Percentiles rank a stretch among this genome's conserved stretches.
Evolutionary conservation across 2,113 vertebrate genomes (phyloP).

Genomic region (Elanoides forficatus): DNA sequence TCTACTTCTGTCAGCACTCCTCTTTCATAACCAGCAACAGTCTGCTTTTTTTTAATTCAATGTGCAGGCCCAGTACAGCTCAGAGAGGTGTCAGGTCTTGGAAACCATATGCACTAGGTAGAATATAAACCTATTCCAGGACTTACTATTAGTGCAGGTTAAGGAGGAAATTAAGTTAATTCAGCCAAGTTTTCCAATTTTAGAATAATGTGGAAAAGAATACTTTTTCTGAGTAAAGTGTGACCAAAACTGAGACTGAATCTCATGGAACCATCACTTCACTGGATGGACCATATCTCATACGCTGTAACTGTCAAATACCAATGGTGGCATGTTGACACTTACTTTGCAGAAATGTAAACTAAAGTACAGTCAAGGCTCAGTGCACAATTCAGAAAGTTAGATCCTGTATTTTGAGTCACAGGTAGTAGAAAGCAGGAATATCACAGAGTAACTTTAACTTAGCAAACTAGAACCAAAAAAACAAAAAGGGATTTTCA

Average conservation of each 20-base stretch:
- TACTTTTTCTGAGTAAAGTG: background rate
- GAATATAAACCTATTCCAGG: background rate
- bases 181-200: background rate
- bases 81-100: background rate
- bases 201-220: background rate
- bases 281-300: background rate
- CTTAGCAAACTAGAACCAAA: background rate
- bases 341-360: background rate
- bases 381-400: background rate
- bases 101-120: background rate
- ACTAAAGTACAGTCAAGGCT: background rate
- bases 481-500: background rate
- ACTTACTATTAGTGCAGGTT: background rate
- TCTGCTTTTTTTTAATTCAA: background rate
- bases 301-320: background rate
- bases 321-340: background rate
- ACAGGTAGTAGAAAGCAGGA: background rate
- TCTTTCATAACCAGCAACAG: background rate
- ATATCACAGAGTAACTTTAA: background rate
- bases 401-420: background rate
- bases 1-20: background rate
- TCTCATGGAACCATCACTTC: background rate
- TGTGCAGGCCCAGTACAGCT: background rate
- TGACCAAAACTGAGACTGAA: background rate
- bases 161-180: background rate